These are phyloP conservation scores for Drosophila crucigera DNA, from an alignment of 2,888 invertebrate genomes.

Conservation along the genomic window DNA sequence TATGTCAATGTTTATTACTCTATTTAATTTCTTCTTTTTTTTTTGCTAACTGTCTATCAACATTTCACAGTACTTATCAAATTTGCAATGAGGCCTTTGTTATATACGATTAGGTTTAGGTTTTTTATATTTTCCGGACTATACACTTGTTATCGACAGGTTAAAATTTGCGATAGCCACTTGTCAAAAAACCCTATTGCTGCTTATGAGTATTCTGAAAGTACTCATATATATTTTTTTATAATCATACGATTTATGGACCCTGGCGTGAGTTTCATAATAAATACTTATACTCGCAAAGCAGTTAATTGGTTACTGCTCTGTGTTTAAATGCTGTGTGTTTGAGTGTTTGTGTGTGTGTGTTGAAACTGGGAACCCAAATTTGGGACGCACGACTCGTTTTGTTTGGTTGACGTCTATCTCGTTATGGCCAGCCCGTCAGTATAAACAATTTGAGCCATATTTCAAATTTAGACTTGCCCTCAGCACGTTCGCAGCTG, in stretches of 20 bases:
- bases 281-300: constrained; percentile 17
- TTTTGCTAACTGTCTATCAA: not conserved
- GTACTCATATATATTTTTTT: constrained; percentile 31
- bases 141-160: constrained; percentile 1
- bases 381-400: constrained; percentile 23
- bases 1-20: not conserved
- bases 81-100: constrained; percentile 29
- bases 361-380: constrained; percentile 4
- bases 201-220: constrained; percentile 24
- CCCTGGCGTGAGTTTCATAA: constrained; percentile 31
- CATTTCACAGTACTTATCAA: constrained; percentile 46
- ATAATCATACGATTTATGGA: constrained; percentile 66
- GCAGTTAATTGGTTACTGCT: constrained; percentile 18
- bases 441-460: constrained; percentile 26
- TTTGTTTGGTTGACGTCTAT: constrained; percentile 11
- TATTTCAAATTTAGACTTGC: constrained; percentile 29
- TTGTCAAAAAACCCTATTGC: constrained; percentile 25
- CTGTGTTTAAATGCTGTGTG: not conserved
- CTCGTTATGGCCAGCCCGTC: constrained; percentile 22
- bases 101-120: not conserved
- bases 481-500: not conserved
- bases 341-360: not conserved
- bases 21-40: not conserved
- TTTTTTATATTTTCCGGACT: constrained; percentile 1
- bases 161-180: constrained; percentile 55